Percentiles rank a stretch among this genome's conserved stretches.
Conservation (phyloP, 2,888 invertebrate species). For the Tinea trinotella region DNA sequence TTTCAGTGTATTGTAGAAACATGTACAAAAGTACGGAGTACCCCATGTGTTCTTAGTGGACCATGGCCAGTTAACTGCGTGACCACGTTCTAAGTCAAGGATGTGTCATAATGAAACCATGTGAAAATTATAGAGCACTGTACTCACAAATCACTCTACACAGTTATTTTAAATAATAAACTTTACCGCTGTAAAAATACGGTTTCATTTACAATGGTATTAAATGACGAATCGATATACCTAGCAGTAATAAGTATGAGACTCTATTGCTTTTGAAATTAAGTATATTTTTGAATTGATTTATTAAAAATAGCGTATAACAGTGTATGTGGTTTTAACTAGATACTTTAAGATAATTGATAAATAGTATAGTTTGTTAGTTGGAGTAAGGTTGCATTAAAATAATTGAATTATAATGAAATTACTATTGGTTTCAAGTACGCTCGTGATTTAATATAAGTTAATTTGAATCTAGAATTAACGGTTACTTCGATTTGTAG, state of each 20-base stretch:
- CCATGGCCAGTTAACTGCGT: conserved; percentile 27
- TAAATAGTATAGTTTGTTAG: conserved; percentile 7
- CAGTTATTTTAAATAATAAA: neutral
- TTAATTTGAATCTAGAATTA: neutral
- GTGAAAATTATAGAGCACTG: conserved; percentile 18
- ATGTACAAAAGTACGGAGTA: too few relatives aligned
- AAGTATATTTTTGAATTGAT: neutral
- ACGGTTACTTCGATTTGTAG: too few relatives aligned
- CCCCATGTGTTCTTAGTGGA: conserved; percentile 11
- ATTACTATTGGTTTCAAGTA: neutral
- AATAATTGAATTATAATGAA: conserved; percentile 1
- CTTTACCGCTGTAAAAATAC: neutral
- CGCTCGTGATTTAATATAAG: neutral
- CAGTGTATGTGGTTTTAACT: neutral
- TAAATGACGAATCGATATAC: neutral
- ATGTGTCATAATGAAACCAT: conserved; percentile 31
- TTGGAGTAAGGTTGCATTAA: conserved; percentile 5
- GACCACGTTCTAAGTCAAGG: conserved; percentile 38
- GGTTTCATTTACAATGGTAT: too few relatives aligned
- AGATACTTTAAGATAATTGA: conserved; percentile 13
- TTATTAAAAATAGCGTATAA: neutral
- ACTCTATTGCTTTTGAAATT: neutral
- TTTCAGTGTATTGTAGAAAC: too few relatives aligned
- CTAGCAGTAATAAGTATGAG: neutral
- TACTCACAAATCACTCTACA: neutral